These are phyloP conservation scores for Tor tambroides DNA, from an alignment of 2,113 vertebrate species.

Conservation along the genomic window DNA sequence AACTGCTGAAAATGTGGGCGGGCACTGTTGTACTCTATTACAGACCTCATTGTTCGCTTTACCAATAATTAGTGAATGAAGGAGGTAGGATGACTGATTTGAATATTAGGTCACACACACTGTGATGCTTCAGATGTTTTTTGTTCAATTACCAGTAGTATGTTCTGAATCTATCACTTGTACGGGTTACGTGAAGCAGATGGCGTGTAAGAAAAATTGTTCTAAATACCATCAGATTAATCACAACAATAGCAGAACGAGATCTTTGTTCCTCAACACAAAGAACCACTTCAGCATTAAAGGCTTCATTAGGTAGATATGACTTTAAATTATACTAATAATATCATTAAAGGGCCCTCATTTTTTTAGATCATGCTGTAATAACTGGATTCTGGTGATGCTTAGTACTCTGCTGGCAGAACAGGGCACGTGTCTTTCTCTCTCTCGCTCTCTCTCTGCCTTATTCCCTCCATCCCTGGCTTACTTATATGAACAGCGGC, in stretches of 20 bases:
- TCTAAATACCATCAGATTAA: neutral
- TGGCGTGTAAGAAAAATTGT: neutral
- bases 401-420: constrained; percentile 35
- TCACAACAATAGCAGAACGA: neutral
- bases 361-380: neutral
- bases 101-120: neutral
- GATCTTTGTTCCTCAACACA: neutral
- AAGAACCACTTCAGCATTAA: neutral
- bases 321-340: neutral
- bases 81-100: neutral
- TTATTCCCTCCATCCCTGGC: constrained; percentile 29
- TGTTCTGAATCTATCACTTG: neutral
- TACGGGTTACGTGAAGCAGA: neutral
- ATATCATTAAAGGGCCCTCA: neutral
- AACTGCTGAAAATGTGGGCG: neutral
- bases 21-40: neutral
- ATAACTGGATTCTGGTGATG: constrained; percentile 48
- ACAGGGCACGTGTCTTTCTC: constrained; percentile 30
- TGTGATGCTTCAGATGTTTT: neutral
- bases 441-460: neutral
- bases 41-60: neutral
- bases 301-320: constrained; percentile 6
- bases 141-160: neutral
- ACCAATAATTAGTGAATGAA: neutral
- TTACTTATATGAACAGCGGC: constrained; percentile 44